Percentiles rank a stretch among this genome's conserved stretches.
Conservation (phyloP, 2,113 vertebrate species). For the Parotia lawesii region DNA sequence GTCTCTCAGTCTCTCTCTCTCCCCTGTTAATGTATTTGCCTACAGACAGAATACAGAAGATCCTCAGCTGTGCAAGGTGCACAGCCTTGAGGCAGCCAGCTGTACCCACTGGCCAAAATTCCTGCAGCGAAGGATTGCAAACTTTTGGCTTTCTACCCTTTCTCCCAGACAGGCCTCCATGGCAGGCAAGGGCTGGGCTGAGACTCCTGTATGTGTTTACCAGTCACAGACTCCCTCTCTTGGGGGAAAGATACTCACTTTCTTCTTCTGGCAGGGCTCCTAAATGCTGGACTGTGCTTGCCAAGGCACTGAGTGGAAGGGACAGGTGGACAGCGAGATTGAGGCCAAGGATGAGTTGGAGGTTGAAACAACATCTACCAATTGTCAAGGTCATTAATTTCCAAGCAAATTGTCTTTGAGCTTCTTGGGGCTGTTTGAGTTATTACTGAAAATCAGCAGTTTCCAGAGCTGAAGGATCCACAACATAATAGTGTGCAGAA, state of each 20-base stretch:
- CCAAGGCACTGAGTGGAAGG: neutral
- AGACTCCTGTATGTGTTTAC: neutral
- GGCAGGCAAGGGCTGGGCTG: neutral
- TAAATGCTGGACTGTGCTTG: neutral
- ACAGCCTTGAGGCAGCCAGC: neutral
- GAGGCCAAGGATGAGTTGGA: neutral
- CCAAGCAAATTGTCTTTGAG: neutral
- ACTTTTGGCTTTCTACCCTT: neutral
- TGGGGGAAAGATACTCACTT: neutral
- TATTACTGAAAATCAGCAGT: neutral
- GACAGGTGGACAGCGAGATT: neutral
- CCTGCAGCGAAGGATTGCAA: neutral
- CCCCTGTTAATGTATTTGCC: neutral
- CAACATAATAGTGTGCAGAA: neutral
- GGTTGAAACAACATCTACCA: neutral
- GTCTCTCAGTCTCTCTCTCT: neutral
- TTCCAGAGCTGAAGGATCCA: neutral
- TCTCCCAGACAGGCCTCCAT: neutral
- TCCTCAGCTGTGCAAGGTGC: constrained; percentile 15
- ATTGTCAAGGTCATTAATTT: neutral
- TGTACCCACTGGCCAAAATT: constrained; percentile 15
- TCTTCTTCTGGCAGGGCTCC: neutral
- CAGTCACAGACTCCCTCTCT: neutral
- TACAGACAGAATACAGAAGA: neutral
- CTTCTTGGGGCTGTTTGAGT: neutral